Conservation (phyloP, 2,797 vertebrate genomes). For the Sebastes oblongus region DNA sequence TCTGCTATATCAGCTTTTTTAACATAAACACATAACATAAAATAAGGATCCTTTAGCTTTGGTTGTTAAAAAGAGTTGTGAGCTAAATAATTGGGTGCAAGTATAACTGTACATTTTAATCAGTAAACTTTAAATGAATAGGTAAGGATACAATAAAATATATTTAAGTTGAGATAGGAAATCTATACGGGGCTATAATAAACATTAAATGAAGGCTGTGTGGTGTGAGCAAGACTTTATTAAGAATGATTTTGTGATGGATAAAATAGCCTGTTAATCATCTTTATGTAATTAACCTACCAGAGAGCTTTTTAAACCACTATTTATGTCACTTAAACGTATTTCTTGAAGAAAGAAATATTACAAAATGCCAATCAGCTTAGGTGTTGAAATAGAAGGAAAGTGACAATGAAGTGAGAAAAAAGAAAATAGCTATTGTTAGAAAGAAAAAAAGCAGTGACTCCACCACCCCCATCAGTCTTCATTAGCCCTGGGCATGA, state of each 20-base stretch:
- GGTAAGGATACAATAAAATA: neutral
- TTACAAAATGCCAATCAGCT: slow-evolving; percentile 40
- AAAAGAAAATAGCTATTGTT: slow-evolving; percentile 3
- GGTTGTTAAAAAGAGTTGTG: neutral
- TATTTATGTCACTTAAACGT: neutral
- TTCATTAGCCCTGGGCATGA: slow-evolving; percentile 47
- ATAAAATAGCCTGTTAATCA: neutral
- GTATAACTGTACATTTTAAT: neutral
- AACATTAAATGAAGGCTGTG: neutral
- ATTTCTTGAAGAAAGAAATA: slow-evolving; percentile 1
- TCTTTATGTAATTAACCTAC: neutral
- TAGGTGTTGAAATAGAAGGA: slow-evolving; percentile 49
- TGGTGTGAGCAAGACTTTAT: neutral
- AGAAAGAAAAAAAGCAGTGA: neutral
- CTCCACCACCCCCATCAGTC: neutral
- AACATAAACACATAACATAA: neutral
- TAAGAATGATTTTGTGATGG: no score
- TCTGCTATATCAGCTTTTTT: neutral
- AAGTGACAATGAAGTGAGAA: slow-evolving; percentile 3
- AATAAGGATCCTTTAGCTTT: neutral
- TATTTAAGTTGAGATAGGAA: neutral
- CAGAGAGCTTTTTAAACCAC: neutral
- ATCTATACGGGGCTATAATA: neutral
- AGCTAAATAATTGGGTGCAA: neutral
- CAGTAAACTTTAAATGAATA: neutral